Evolutionary conservation across 2,888 invertebrate species (phyloP).

Genomic region (Platycnemis pennipes): DNA sequence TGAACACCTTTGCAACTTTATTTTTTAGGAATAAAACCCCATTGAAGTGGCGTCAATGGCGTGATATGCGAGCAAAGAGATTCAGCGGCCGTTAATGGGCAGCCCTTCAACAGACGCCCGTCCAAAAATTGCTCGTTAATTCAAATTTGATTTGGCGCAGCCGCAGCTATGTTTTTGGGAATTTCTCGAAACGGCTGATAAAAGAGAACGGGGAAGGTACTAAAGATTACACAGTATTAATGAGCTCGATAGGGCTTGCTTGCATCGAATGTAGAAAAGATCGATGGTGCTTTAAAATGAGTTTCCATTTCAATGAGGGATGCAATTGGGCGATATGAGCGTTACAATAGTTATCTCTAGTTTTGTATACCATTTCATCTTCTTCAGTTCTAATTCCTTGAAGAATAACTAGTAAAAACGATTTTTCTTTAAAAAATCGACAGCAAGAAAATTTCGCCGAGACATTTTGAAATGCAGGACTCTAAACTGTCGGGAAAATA

Average conservation of each 20-base stretch:
- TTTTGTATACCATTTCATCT: no score
- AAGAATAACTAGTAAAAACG: no score
- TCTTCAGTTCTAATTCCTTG: no score
- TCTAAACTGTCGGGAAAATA: no score
- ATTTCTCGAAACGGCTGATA: neutral
- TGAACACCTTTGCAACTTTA: constrained; percentile 30
- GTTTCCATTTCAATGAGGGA: no score
- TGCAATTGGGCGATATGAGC: no score
- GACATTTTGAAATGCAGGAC: no score
- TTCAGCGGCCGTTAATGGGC: neutral
- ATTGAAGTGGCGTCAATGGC: constrained; percentile 34
- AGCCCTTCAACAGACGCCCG: neutral
- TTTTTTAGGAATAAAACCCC: constrained; percentile 33
- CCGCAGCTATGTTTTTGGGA: neutral
- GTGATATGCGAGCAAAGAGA: constrained; percentile 18
- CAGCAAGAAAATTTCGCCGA: no score
- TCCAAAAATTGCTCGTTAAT: constrained; percentile 43
- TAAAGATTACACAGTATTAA: neutral
- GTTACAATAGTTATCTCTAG: no score
- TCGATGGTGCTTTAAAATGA: neutral
- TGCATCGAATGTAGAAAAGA: neutral
- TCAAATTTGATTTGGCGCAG: constrained; percentile 33
- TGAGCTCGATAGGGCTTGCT: no score
- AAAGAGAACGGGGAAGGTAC: neutral
- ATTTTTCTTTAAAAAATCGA: no score